phyloP scores from a whole-genome alignment of 2,888 invertebrate species.

The Ennomos fuscantarius region DNA sequence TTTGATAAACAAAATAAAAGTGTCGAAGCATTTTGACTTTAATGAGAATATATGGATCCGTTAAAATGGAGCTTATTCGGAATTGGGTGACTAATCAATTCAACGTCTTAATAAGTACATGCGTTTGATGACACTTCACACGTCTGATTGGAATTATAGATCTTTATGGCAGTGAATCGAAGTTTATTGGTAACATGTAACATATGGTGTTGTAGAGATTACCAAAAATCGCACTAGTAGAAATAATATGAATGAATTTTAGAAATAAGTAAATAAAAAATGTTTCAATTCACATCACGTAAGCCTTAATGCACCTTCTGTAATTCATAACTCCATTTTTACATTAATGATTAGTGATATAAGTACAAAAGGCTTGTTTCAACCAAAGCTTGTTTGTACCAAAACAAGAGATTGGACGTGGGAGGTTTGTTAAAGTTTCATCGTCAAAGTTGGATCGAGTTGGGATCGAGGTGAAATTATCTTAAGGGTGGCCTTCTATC shows the following conservation, averaged over 20 bases:
- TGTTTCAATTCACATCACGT: conserved; percentile 12
- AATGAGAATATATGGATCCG: conserved; percentile 72
- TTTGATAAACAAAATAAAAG: conserved; percentile 69
- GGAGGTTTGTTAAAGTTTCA: conserved; percentile 29
- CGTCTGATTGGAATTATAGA: not conserved
- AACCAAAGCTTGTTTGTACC: too few species aligned
- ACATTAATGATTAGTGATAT: conserved; percentile 20
- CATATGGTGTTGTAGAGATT: too few species aligned
- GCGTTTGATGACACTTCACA: conserved; percentile 8
- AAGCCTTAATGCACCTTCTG: conserved; percentile 21
- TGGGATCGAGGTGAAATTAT: conserved; percentile 6
- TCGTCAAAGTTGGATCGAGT: conserved; percentile 2
- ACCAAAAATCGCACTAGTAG: too few species aligned
- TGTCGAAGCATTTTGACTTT: conserved; percentile 65
- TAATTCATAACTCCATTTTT: conserved; percentile 33
- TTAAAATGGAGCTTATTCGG: conserved; percentile 31
- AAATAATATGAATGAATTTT: too few species aligned
- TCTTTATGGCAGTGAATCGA: not conserved
- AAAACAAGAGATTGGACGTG: conserved; percentile 30
- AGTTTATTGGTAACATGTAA: not conserved
- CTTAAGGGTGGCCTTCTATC: conserved; percentile 30
- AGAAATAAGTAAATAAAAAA: too few species aligned
- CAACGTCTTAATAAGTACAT: conserved; percentile 7
- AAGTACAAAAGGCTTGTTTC: conserved; percentile 20
- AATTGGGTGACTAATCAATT: conserved; percentile 34